These are phyloP conservation scores for Clarias pachynema DNA, from an alignment of 2,797 vertebrate species.

Conservation along the genomic window DNA sequence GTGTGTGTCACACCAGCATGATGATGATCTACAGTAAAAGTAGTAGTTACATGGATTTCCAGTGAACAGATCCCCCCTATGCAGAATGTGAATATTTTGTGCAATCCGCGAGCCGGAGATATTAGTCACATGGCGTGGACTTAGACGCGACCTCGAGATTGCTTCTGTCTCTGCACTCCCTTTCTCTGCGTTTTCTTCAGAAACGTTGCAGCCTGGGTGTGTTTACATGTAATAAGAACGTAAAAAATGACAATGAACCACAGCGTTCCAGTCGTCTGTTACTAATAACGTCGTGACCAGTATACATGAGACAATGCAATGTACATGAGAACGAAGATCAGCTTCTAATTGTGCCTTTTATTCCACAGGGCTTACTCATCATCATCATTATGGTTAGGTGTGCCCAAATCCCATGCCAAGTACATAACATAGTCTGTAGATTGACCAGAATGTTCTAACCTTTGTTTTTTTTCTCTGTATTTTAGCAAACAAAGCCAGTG, in stretches of 20 bases:
- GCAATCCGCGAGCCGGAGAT: neutral
- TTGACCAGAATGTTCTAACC: neutral
- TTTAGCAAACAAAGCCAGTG: neutral
- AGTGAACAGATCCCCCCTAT: neutral
- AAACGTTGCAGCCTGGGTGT: neutral
- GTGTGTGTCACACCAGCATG: neutral
- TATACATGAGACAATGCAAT: neutral
- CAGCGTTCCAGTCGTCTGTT: neutral
- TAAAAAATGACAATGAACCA: neutral
- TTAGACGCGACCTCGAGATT: neutral
- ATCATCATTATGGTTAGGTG: neutral
- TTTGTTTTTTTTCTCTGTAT: neutral
- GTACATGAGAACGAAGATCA: neutral
- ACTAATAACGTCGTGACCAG: neutral
- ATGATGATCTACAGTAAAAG: conserved; percentile 5
- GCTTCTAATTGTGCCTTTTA: neutral
- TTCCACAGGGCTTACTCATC: neutral
- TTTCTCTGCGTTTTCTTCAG: neutral
- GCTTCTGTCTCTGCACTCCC: neutral
- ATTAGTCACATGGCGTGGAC: neutral
- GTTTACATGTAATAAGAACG: neutral
- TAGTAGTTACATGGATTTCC: neutral
- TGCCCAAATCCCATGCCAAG: neutral
- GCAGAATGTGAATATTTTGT: conserved; percentile 12
- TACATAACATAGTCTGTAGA: neutral